Evolutionary conservation across 2,888 invertebrate species (phyloP).

Genomic region (Caradrina kadenii): DNA sequence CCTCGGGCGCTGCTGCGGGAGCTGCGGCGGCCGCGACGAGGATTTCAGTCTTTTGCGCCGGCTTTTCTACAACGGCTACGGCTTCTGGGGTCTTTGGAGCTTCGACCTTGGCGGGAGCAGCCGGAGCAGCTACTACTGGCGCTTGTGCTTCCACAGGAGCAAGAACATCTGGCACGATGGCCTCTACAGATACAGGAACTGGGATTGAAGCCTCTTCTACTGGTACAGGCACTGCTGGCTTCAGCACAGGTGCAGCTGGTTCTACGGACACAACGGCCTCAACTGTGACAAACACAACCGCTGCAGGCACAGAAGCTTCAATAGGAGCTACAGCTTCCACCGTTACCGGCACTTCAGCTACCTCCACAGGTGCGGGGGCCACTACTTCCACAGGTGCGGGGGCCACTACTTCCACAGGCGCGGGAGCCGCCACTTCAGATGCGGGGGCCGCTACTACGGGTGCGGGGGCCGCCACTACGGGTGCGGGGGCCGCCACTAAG

Average conservation of each 20-base stretch:
- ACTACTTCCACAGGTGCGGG: background rate
- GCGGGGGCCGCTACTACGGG: background rate
- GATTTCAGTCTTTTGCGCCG: slow-evolving; percentile 63
- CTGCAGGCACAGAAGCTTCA: slow-evolving; percentile 18
- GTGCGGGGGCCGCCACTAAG: background rate
- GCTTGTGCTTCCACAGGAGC: slow-evolving; percentile 44
- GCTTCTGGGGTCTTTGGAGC: slow-evolving; percentile 47
- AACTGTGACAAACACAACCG: slow-evolving; percentile 27
- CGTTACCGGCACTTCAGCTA: slow-evolving; percentile 5
- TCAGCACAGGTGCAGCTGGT: slow-evolving; percentile 20
- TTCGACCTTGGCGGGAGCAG: slow-evolving; percentile 19
- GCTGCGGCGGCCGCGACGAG: slow-evolving; percentile 37
- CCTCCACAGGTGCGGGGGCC: slow-evolving; percentile 7
- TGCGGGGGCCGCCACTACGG: background rate
- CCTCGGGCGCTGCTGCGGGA: slow-evolving; percentile 24
- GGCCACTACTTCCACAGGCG: background rate
- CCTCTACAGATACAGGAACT: slow-evolving; percentile 48
- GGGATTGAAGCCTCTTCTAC: slow-evolving; percentile 52
- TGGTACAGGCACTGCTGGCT: slow-evolving; percentile 38
- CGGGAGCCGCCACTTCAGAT: background rate
- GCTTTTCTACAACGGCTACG: slow-evolving; percentile 56
- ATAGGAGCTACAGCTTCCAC: slow-evolving; percentile 11
- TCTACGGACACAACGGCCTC: slow-evolving; percentile 18
- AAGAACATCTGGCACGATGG: slow-evolving; percentile 41
- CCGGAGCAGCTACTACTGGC: slow-evolving; percentile 45